Percentiles rank a stretch among this genome's conserved stretches.
Evolutionary conservation across 2,113 vertebrate species (phyloP).

Genomic region (Phylloscopus trochilus): DNA sequence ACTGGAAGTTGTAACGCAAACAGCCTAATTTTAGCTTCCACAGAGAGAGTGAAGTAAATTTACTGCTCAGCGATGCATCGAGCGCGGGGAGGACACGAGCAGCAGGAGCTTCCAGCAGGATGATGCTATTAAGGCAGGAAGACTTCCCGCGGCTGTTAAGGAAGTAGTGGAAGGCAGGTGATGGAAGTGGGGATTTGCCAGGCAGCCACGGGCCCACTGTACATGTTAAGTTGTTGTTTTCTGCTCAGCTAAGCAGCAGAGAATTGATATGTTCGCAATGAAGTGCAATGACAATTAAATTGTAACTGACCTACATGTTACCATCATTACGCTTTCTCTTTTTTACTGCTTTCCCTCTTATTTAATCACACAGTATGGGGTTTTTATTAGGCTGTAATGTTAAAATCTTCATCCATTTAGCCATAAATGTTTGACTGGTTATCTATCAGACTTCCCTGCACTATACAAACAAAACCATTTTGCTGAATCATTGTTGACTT

Average conservation of each 20-base stretch:
- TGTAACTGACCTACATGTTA: slow-evolving; percentile 96
- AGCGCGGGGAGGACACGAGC: slow-evolving; percentile 74
- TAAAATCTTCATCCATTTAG: slow-evolving; percentile 90
- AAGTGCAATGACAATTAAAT: slow-evolving; percentile 98
- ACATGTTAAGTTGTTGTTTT: slow-evolving; percentile 86
- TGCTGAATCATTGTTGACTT: slow-evolving; percentile 85
- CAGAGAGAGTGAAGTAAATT: slow-evolving; percentile 75
- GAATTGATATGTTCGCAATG: slow-evolving; percentile 92
- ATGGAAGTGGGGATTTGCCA: slow-evolving; percentile 74
- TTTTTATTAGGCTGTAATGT: slow-evolving; percentile 91
- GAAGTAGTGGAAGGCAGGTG: slow-evolving; percentile 78
- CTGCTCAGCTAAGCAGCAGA: slow-evolving; percentile 92
- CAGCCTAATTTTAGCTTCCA: slow-evolving; percentile 82
- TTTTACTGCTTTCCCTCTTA: slow-evolving; percentile 89
- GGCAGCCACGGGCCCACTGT: slow-evolving; percentile 72
- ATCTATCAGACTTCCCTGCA: slow-evolving; percentile 82
- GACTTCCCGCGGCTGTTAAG: slow-evolving; percentile 72
- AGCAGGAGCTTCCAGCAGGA: slow-evolving; percentile 80
- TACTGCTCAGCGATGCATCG: slow-evolving; percentile 80
- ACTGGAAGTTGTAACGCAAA: slow-evolving; percentile 78
- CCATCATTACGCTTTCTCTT: slow-evolving; percentile 87
- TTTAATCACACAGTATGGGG: slow-evolving; percentile 94
- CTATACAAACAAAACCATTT: slow-evolving; percentile 87
- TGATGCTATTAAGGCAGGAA: slow-evolving; percentile 80
- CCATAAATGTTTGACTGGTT: slow-evolving; percentile 89